These are phyloP conservation scores for Percopsis transmontana DNA, from an alignment of 2,113 vertebrate genomes.

Conservation along the genomic window DNA sequence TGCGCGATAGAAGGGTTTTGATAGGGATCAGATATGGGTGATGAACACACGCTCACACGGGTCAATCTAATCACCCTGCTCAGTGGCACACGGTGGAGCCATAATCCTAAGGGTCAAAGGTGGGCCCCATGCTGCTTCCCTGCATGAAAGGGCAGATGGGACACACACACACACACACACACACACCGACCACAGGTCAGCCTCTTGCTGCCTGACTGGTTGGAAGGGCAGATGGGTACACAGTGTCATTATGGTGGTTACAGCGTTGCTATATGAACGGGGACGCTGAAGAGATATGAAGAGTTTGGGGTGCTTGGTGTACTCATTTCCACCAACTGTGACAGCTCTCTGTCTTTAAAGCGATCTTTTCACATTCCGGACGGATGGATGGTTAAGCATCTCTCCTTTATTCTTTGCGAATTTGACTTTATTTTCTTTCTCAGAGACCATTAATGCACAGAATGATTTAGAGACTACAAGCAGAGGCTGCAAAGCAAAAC, in stretches of 20 bases:
- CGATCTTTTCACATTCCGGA: constrained; percentile 12
- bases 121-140: constrained; percentile 65
- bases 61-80: constrained; percentile 76
- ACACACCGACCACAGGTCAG: constrained; percentile 38
- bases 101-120: constrained; percentile 77
- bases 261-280: not conserved
- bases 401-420: constrained; percentile 3
- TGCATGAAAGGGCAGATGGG: constrained; percentile 76
- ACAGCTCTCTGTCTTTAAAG: constrained; percentile 7
- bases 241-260: constrained; percentile 66
- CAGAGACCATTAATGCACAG: constrained; percentile 39
- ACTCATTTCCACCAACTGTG: not conserved
- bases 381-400: constrained; percentile 32
- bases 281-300: not conserved
- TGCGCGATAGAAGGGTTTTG: constrained; percentile 7
- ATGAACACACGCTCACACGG: constrained; percentile 50
- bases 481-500: constrained; percentile 44
- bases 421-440: constrained; percentile 1
- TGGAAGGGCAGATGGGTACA: constrained; percentile 75
- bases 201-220: constrained; percentile 56
- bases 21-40: constrained; percentile 31
- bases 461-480: constrained; percentile 31
- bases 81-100: constrained; percentile 72
- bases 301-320: not conserved
- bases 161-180: constrained; percentile 39